Conservation (phyloP, 1,140 invertebrate genomes). For the Nephila pilipes region DNA sequence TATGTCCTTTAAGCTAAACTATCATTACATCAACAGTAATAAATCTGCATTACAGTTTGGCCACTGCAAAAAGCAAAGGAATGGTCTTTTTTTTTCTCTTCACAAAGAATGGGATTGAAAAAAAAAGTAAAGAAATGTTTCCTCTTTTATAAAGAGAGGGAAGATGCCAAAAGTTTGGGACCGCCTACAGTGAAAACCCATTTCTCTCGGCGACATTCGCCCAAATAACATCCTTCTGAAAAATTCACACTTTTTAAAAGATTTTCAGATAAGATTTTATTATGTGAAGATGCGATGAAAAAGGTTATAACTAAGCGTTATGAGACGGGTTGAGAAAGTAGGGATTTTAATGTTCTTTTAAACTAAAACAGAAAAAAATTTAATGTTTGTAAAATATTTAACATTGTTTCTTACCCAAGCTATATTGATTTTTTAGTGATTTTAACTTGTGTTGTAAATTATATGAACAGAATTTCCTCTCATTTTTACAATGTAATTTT, state of each 20-base stretch:
- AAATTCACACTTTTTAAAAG: neutral
- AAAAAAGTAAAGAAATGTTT: neutral
- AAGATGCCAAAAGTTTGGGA: neutral
- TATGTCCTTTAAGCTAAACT: neutral
- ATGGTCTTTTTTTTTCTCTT: neutral
- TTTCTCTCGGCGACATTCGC: neutral
- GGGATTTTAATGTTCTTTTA: too few species aligned
- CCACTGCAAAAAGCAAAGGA: neutral
- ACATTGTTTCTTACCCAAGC: too few species aligned
- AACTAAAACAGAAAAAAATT: too few species aligned
- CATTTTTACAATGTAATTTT: too few species aligned
- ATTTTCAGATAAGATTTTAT: neutral
- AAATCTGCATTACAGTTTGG: constrained; percentile 1
- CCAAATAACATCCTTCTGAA: constrained; percentile 10
- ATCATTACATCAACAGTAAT: neutral
- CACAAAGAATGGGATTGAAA: neutral
- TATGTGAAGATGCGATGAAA: too few species aligned
- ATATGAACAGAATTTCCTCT: too few species aligned
- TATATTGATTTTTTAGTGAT: too few species aligned
- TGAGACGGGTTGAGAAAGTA: too few species aligned
- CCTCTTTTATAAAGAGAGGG: neutral
- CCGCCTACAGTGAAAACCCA: neutral
- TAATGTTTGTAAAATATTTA: too few species aligned
- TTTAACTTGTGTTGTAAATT: too few species aligned
- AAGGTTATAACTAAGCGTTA: too few species aligned